Conservation (phyloP, 2,113 vertebrate species). For the Fulica atra region DNA sequence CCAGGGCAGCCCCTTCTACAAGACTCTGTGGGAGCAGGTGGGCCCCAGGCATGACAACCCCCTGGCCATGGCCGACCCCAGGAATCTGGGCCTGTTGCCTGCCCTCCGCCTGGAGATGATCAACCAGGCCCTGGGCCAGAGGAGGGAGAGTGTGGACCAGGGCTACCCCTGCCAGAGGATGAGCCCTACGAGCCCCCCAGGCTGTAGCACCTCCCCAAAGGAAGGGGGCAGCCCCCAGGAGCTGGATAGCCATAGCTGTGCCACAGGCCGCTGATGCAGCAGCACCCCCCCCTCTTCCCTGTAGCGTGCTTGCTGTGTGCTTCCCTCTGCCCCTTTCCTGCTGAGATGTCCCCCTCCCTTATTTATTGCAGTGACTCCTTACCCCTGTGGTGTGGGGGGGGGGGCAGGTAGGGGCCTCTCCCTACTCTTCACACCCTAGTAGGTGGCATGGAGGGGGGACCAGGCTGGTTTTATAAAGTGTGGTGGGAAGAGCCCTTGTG, state of each 20-base stretch:
- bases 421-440: neutral
- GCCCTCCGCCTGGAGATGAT: constrained; percentile 69
- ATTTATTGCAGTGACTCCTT: constrained; percentile 40
- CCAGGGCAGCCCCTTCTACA: constrained; percentile 60
- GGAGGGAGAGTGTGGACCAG: neutral
- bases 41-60: neutral
- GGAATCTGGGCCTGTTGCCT: constrained; percentile 70
- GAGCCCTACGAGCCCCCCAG: constrained; percentile 35
- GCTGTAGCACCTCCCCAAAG: neutral
- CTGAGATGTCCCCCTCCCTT: neutral
- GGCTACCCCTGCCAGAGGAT: neutral
- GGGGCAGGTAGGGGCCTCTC: neutral
- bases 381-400: neutral
- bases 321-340: neutral
- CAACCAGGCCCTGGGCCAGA: constrained; percentile 49
- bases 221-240: neutral
- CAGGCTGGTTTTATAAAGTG: neutral
- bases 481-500: rapidly evolving
- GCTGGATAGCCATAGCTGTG: neutral
- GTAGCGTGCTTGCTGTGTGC: neutral
- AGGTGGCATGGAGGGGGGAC: neutral
- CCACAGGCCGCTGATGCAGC: neutral
- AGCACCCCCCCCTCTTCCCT: neutral
- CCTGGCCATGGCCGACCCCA: constrained; percentile 64
- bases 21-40: constrained; percentile 38